Evolutionary conservation across 53 echinoderm and acorn worm species (phyloP).

Genomic region (Apostichopus leukothele): DNA sequence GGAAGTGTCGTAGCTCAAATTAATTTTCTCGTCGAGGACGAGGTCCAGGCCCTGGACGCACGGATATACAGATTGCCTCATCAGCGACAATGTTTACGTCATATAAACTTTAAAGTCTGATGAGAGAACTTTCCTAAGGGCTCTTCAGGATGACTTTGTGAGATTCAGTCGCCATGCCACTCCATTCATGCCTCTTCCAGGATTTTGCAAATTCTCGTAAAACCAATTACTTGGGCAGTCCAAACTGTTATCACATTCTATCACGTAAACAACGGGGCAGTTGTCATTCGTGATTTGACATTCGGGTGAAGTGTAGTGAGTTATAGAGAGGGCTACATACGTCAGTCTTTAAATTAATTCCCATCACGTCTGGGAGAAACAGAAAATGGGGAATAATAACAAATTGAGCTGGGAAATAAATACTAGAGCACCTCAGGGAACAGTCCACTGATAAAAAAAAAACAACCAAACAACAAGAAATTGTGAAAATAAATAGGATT

Average conservation of each 20-base stretch:
- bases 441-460: too few species aligned
- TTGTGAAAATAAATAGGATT: background rate
- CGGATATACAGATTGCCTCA: background rate
- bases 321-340: background rate
- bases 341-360: background rate
- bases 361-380: background rate
- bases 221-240: conserved; percentile 4
- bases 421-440: background rate
- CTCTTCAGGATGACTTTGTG: background rate
- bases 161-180: background rate
- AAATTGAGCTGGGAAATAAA: background rate
- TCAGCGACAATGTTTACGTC: too few species aligned
- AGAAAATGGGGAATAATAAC: background rate
- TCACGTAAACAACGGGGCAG: background rate
- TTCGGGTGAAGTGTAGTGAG: background rate
- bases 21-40: conserved; percentile 4
- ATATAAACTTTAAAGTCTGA: background rate
- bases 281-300: background rate
- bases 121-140: background rate
- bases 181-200: background rate
- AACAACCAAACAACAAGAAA: background rate
- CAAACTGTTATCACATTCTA: conserved; percentile 2
- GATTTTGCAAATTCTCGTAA: background rate
- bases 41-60: background rate
- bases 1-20: background rate